Conservation (phyloP, 2,113 vertebrate species). For the Actenoides hombroni region DNA sequence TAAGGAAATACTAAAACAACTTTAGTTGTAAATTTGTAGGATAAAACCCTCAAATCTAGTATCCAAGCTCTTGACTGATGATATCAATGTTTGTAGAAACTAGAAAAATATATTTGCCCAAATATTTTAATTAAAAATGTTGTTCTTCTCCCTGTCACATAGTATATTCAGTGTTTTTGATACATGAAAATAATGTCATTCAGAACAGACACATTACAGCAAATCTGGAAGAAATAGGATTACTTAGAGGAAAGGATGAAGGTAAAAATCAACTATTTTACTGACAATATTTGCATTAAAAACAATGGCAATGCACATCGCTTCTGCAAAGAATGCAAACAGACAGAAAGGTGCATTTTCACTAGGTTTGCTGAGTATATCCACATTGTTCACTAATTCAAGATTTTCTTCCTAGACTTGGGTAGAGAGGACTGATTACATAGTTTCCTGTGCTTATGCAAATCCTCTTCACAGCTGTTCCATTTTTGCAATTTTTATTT, state of each 20-base stretch:
- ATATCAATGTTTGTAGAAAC: background rate
- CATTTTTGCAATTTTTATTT: background rate
- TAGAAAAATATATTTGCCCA: background rate
- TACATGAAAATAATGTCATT: background rate
- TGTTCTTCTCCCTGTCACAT: background rate
- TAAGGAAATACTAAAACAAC: background rate
- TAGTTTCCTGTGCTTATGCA: background rate
- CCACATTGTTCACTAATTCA: background rate
- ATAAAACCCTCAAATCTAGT: background rate
- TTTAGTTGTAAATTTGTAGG: background rate
- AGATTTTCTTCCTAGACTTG: background rate
- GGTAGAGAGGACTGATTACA: background rate
- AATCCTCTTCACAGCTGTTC: background rate
- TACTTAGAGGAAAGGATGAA: background rate
- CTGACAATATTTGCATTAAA: background rate
- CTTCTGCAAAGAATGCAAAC: background rate
- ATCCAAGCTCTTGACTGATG: background rate
- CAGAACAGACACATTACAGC: background rate
- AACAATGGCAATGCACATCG: background rate
- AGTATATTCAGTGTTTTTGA: background rate
- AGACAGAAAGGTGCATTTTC: background rate
- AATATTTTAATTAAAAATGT: background rate
- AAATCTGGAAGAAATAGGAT: background rate
- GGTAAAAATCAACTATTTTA: background rate
- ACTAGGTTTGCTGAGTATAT: background rate